phyloP scores from a whole-genome alignment of 2,113 vertebrate genomes.

The Eulacestoma nigropectus region DNA sequence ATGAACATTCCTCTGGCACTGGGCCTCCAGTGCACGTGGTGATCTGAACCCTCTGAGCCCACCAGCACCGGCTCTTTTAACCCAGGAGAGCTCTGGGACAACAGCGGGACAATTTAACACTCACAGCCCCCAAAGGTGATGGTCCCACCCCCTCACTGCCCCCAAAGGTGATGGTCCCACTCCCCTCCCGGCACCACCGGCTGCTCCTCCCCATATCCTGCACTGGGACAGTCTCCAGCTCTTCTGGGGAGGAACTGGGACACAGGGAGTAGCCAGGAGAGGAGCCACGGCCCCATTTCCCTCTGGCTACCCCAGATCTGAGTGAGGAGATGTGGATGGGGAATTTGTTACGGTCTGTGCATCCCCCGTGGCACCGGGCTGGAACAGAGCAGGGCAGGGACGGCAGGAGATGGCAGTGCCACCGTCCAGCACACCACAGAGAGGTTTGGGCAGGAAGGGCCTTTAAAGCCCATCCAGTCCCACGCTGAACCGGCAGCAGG shows the following conservation, averaged over 20 bases:
- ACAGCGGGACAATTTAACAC: background rate
- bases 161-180: background rate
- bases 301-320: background rate
- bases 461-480: background rate
- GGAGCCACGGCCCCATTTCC: background rate
- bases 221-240: background rate
- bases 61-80: background rate
- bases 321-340: background rate
- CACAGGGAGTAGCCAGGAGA: background rate
- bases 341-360: rapidly evolving
- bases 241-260: background rate
- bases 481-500: background rate
- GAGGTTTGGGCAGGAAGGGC: background rate
- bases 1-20: background rate
- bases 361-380: background rate
- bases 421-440: too few relatives aligned
- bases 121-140: background rate
- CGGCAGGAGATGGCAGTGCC: background rate
- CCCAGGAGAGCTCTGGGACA: background rate
- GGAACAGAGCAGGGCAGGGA: background rate
- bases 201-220: background rate
- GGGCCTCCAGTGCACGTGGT: rapidly evolving
- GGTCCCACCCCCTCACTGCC: background rate
- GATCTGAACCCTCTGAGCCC: background rate
- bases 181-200: background rate